Evolutionary conservation across 2,113 vertebrate species (phyloP).

Genomic region (Cryptotis parvus): DNA sequence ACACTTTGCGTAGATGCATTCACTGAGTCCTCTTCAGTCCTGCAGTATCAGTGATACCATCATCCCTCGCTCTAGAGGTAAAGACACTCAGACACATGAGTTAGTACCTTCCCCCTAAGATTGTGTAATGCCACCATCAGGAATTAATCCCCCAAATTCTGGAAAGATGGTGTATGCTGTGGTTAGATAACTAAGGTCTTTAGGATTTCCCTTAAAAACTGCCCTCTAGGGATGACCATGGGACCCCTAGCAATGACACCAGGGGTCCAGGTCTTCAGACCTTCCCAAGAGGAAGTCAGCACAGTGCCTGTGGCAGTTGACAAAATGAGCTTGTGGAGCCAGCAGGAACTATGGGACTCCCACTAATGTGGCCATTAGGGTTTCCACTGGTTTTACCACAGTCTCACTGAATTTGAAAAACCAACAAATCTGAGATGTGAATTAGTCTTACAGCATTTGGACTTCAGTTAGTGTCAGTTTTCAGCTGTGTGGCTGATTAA

Average conservation of each 20-base stretch:
- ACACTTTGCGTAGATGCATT: not conserved
- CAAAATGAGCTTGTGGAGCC: not conserved
- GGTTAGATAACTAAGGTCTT: not conserved
- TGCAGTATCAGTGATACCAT: not conserved
- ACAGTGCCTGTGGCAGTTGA: rapidly evolving
- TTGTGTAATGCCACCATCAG: not conserved
- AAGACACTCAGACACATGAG: not conserved
- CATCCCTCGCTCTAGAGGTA: rapidly evolving
- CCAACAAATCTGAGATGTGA: not conserved
- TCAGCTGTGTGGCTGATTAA: too few species aligned
- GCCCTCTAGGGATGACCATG: not conserved
- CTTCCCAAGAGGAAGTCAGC: not conserved
- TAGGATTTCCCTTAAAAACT: not conserved
- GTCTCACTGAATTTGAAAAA: not conserved
- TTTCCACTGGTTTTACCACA: not conserved
- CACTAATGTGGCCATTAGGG: rapidly evolving
- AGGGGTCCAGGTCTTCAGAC: too few species aligned
- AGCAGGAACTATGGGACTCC: rapidly evolving
- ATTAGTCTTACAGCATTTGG: not conserved
- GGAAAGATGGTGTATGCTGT: not conserved
- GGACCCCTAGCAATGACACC: not conserved
- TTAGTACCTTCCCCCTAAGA: not conserved
- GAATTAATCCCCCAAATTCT: not conserved
- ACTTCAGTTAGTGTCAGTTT: too few species aligned
- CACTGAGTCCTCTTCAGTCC: not conserved